These are phyloP conservation scores for Drosophila crucigera DNA, from an alignment of 2,888 invertebrate species.

Conservation along the genomic window DNA sequence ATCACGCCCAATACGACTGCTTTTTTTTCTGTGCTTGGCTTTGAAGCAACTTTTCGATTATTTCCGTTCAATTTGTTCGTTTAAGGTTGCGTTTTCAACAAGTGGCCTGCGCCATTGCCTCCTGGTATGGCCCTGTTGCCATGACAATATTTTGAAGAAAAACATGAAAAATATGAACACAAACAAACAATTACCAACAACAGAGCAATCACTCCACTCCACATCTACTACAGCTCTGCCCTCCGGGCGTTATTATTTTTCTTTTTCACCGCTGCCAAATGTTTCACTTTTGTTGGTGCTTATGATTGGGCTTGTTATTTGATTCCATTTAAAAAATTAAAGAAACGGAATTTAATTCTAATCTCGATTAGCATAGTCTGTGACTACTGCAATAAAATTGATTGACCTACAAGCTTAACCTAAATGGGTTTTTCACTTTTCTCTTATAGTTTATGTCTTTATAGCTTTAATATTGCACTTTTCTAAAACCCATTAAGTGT, in stretches of 20 bases:
- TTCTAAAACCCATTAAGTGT: neutral
- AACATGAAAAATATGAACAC: conserved; percentile 46
- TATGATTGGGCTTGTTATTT: conserved; percentile 34
- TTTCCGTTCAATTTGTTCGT: conserved; percentile 59
- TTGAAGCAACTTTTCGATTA: conserved; percentile 51
- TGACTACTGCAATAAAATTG: neutral
- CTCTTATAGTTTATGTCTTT: neutral
- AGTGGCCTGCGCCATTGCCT: conserved; percentile 27
- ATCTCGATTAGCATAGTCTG: neutral
- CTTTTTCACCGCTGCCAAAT: conserved; percentile 17
- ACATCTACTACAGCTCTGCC: neutral
- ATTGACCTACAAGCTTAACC: neutral
- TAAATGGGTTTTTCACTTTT: neutral
- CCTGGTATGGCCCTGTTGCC: conserved; percentile 15
- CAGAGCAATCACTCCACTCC: conserved; percentile 5
- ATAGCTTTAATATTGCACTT: conserved; percentile 2
- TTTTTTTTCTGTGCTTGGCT: neutral
- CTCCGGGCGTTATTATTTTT: conserved; percentile 2
- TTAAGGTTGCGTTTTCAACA: conserved; percentile 44
- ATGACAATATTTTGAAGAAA: conserved; percentile 38
- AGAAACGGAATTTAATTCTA: neutral
- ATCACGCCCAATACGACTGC: neutral
- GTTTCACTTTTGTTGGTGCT: conserved; percentile 12
- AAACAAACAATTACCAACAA: conserved; percentile 50
- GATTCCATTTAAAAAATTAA: neutral